Evolutionary conservation across 2,888 invertebrate species (phyloP).

Genomic region (Bibio marci): DNA sequence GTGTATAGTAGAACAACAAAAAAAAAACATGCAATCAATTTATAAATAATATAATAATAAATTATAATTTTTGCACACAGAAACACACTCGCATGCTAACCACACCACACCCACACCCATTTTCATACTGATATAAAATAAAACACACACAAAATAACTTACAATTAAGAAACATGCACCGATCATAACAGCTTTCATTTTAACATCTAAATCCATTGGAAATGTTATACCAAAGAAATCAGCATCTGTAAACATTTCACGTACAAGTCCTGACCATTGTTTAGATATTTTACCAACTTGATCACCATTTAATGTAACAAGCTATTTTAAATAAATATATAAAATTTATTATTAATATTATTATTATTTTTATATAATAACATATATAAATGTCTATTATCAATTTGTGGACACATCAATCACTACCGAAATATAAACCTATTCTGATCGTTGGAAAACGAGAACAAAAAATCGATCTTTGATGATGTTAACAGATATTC

Average conservation of each 20-base stretch:
- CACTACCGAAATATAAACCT: too few relatives aligned
- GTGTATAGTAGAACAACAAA: too few relatives aligned
- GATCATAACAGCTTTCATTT: slow-evolving; percentile 62
- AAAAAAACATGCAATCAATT: too few relatives aligned
- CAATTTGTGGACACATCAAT: neutral
- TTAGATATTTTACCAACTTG: slow-evolving; percentile 78
- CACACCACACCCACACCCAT: too few relatives aligned
- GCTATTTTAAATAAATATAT: slow-evolving; percentile 35
- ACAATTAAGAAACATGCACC: slow-evolving; percentile 70
- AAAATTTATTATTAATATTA: slow-evolving; percentile 3
- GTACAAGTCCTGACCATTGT: slow-evolving; percentile 69
- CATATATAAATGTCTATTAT: neutral
- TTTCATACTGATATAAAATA: neutral
- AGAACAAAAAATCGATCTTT: too few relatives aligned
- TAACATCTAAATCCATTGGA: slow-evolving; percentile 74
- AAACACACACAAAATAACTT: slow-evolving; percentile 30
- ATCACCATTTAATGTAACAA: slow-evolving; percentile 57
- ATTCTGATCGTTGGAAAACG: too few relatives aligned
- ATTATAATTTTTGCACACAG: too few relatives aligned
- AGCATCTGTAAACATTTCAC: slow-evolving; percentile 71
- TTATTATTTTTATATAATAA: neutral
- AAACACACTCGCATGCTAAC: too few relatives aligned
- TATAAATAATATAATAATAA: too few relatives aligned
- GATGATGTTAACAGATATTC: too few relatives aligned
- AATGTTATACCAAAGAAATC: slow-evolving; percentile 85